These are phyloP conservation scores for Probosciger aterrimus DNA, from an alignment of 2,113 vertebrate genomes.

Conservation along the genomic window DNA sequence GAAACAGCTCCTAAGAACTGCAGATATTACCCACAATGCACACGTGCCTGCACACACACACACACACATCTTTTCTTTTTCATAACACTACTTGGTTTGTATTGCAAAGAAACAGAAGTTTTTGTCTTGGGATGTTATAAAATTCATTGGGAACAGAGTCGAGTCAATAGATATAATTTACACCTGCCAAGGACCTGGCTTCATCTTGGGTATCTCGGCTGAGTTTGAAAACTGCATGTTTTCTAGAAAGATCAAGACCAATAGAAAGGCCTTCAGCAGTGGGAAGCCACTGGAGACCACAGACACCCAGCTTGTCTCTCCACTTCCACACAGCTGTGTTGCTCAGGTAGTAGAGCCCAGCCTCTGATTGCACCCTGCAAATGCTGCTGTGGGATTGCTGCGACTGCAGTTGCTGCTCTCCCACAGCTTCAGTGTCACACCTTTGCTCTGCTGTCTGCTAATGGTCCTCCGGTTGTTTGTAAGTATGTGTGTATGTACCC, in stretches of 20 bases:
- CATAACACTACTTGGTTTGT: background rate
- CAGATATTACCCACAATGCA: background rate
- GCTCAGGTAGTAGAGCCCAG: background rate
- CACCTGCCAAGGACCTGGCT: background rate
- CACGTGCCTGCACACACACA: accelerated
- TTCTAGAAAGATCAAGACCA: background rate
- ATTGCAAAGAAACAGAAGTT: background rate
- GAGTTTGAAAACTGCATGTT: background rate
- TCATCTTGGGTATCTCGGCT: background rate
- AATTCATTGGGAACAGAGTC: background rate
- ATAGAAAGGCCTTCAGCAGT: background rate
- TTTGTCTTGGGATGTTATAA: background rate
- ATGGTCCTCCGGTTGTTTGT: background rate
- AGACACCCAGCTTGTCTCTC: background rate
- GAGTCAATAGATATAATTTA: background rate
- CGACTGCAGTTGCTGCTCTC: accelerated
- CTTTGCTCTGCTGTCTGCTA: background rate
- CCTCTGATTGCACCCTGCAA: accelerated
- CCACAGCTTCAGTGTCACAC: accelerated
- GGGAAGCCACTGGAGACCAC: accelerated
- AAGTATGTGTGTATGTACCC: background rate
- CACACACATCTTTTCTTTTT: background rate
- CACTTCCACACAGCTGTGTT: background rate
- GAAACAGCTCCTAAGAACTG: background rate
- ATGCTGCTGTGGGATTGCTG: background rate